Base-by-base conservation (phyloP, 2,113 vertebrate species). In the Pangasianodon gigas region DNA sequence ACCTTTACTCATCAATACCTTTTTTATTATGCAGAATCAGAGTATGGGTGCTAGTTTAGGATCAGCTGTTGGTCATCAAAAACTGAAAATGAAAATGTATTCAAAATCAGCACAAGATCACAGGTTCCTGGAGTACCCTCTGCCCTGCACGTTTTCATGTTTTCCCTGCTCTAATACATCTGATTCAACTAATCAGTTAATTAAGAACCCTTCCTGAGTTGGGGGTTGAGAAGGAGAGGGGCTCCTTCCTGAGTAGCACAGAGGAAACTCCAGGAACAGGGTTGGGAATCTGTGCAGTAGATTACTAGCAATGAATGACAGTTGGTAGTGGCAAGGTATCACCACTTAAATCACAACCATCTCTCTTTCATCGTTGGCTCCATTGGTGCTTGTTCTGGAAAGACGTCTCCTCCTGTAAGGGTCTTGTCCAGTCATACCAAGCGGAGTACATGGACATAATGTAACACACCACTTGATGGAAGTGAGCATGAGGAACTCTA, bases 221-320 rank as follows among this genome's bases (percentile, higher is more conserved):
- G 19, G 10, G 37, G 54, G 8, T 26, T 6, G 54, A 44, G 41
- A 26, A 62, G 82, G 41, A 58, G 3, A 44, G 32, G 37, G 52
- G 80, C 21, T 26, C 60, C 81, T 84, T 62, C 82, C 56, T 60
- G 82, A 84, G 56, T 41, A 84, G 79, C 14, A 48, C 75, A 79
- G 75, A 24, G 21, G 44, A 11, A 32, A 52, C 48, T n/a, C 79
- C 79, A 81, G 6, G 14, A 54, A 54, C 48, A 54, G 29, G 48
- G 48, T 84, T 44, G 54, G 54, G 24, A 60, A 84, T 44, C 56
- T 84, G 82, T 41, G n/a, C 32, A 83, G 10, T 46, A 29, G 37
- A 84, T 62, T 44, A 26, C 1, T 44, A 69, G 80, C 21, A 18
- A 48, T 32, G 18, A 62, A 32, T 62, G 56, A 32, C 29, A 29